phyloP scores from a whole-genome alignment of 1,140 invertebrate genomes.

The Aphelenchoides fujianensis region DNA sequence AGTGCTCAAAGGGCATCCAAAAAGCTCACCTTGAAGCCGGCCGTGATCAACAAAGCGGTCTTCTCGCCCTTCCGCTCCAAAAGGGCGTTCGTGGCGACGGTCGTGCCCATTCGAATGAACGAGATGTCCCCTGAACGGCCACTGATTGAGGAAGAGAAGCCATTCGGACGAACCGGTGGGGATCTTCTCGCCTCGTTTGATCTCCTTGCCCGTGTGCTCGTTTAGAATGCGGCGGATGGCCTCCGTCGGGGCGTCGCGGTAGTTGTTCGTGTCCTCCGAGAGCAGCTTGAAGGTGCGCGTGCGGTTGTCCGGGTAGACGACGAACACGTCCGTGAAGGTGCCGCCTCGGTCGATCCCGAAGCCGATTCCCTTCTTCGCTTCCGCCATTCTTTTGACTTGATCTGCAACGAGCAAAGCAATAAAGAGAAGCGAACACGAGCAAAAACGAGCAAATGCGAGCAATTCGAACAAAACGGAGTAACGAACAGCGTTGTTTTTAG shows the following conservation, averaged over 20 bases:
- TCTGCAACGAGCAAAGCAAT: too few species aligned
- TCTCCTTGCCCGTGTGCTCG: slow-evolving; percentile 65
- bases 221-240: slow-evolving; percentile 88
- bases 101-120: slow-evolving; percentile 98
- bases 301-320: slow-evolving; percentile 78
- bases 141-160: background rate
- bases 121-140: slow-evolving; percentile 64
- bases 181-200: slow-evolving; percentile 54
- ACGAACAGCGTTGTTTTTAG: too few species aligned
- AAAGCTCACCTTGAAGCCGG: slow-evolving; percentile 79
- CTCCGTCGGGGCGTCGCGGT: slow-evolving; percentile 90
- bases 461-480: too few species aligned
- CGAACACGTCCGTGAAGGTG: slow-evolving; percentile 93
- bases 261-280: slow-evolving; percentile 88
- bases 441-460: too few species aligned
- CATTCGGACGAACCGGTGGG: slow-evolving; percentile 55
- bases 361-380: slow-evolving; percentile 72
- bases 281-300: slow-evolving; percentile 84
- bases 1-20: too few species aligned
- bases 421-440: too few species aligned
- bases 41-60: slow-evolving; percentile 86
- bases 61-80: slow-evolving; percentile 90
- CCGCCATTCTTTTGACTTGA: too few species aligned
- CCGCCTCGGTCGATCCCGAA: slow-evolving; percentile 97
- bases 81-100: slow-evolving; percentile 96